Evolutionary conservation across 2,888 invertebrate genomes (phyloP).

Genomic region (Apocheima hispidaria): DNA sequence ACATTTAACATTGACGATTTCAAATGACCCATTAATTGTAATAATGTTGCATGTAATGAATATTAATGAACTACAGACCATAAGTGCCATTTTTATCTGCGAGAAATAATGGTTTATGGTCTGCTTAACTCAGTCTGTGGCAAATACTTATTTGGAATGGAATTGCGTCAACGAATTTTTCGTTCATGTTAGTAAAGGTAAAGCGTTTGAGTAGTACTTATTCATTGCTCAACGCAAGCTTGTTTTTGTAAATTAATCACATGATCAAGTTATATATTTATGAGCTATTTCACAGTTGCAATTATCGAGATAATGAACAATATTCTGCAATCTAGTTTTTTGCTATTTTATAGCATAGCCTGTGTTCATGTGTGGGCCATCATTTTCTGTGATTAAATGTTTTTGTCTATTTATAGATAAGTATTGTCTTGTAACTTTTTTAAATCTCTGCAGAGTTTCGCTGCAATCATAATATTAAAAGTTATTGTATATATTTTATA

Average conservation of each 20-base stretch:
- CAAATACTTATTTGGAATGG: not conserved
- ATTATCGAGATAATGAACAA: not conserved
- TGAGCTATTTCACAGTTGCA: too few relatives aligned
- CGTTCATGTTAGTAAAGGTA: not conserved
- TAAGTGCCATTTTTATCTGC: not conserved
- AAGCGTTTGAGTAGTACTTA: not conserved
- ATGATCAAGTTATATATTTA: too few relatives aligned
- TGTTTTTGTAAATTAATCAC: too few relatives aligned
- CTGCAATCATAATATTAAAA: slow-evolving; percentile 9
- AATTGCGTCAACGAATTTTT: not conserved
- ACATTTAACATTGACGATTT: not conserved
- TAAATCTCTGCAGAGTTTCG: not conserved
- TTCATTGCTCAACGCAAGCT: too few relatives aligned
- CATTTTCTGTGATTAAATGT: slow-evolving; percentile 7
- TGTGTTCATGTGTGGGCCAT: slow-evolving; percentile 5
- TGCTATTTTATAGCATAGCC: slow-evolving; percentile 2
- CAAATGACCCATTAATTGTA: not conserved
- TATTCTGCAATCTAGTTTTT: not conserved
- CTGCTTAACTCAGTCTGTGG: not conserved
- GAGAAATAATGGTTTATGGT: not conserved
- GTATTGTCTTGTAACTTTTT: slow-evolving; percentile 3
- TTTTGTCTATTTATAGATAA: not conserved
- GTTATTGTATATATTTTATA: slow-evolving; percentile 34
- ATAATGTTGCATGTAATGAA: not conserved
- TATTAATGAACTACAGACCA: not conserved